Base-by-base conservation (phyloP, 1,140 invertebrate genomes). In the Drosophila auraria region DNA sequence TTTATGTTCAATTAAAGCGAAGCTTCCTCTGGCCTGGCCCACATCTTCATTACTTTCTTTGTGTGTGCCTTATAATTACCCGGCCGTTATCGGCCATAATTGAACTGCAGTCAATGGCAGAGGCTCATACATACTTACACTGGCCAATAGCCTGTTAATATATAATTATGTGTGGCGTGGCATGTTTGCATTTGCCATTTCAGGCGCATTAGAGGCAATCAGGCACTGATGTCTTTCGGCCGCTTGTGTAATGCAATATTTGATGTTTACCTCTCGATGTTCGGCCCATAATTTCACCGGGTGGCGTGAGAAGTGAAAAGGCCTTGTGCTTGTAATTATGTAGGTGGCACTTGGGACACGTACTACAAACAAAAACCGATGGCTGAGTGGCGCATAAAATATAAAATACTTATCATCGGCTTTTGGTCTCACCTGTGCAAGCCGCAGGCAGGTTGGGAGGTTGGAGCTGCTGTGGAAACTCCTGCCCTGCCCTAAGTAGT, bases 311-410 rank as follows among this genome's bases (percentile, higher is more conserved):
- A 27, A 57, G 66, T 44, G 62, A 53, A 68, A 44, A 70, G 62
- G 50, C 20, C 36, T 25, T 56, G 64, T 53, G 50, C 36, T 57
- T 40, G 40, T 86, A 84, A 84, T 87, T 78, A 75, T 84, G 81
- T 81, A 73, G 84, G 73, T 27, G 68, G 77, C 64, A 78, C 74
- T 78, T 83, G 69, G 40, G 74, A 65, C 81, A 83, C 82, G 82
- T 83, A 64, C 73, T 53, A 47, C 64, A 65, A 82, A 74, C 74
- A 74, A 54, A 30, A 59, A 51, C 44, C 78, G 77, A 74, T 66
- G 56, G 45, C 64, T 78, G 33, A n/a, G 38, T 4, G 80, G 54
- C 72, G 72, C 74, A 83, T 84, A 68, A 87, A 81, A 90, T 71
- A 83, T 84, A 61, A 72, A 61, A 74, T 73, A 74, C 71, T 44